Conservation (phyloP, 2,888 invertebrate genomes). For the Megastigmus dorsalis region DNA sequence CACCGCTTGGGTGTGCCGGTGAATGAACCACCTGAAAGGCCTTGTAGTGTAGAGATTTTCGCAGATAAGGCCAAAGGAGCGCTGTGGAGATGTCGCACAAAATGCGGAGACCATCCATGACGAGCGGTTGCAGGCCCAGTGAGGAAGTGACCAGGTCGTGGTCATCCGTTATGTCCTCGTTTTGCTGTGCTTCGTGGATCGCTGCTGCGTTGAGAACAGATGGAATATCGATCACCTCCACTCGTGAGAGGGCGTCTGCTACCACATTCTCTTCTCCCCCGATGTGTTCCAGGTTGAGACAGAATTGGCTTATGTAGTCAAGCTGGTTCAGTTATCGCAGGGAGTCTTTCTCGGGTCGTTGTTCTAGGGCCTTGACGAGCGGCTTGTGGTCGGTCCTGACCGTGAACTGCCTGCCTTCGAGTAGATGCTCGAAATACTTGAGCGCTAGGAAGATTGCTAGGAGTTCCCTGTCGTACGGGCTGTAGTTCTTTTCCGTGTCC, state of each 20-base stretch:
- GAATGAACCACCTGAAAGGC: no score
- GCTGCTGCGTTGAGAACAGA: background rate
- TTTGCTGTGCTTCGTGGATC: background rate
- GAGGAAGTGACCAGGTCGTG: no score
- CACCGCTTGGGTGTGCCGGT: no score
- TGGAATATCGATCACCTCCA: background rate
- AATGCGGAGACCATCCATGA: no score
- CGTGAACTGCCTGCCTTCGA: background rate
- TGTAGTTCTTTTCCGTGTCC: background rate
- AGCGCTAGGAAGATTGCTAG: background rate
- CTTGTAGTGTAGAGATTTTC: no score
- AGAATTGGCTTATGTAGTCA: background rate
- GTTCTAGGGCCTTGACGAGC: background rate
- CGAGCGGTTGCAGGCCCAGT: no score
- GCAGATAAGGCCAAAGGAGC: no score
- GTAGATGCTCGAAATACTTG: background rate
- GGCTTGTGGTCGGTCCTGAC: slow-evolving; percentile 9
- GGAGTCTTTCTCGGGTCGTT: background rate
- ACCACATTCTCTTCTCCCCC: background rate
- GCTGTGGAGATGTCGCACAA: no score
- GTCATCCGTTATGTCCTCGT: no score
- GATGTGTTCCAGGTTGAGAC: background rate
- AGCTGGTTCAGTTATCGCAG: slow-evolving; percentile 6
- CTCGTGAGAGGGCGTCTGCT: background rate
- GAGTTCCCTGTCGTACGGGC: slow-evolving; percentile 14